A percentile compares a stretch with the other conserved stretches of the same genome.
These are phyloP conservation scores for Halcyon malimbica DNA, from an alignment of 2,113 vertebrate genomes.

Conservation along the genomic window DNA sequence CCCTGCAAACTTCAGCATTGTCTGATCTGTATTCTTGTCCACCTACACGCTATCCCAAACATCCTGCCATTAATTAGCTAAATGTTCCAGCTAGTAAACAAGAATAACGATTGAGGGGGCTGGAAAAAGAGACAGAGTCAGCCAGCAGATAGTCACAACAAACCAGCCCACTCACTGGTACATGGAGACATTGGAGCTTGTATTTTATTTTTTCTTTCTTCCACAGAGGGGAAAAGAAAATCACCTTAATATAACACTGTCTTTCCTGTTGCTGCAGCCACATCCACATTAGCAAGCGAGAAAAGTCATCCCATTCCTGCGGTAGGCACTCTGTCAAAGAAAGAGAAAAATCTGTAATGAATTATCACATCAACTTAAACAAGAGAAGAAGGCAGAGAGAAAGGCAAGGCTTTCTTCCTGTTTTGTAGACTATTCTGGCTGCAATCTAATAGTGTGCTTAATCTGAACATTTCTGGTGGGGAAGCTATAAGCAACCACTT, in stretches of 20 bases:
- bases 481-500: constrained; percentile 57
- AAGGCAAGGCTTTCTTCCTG: constrained; percentile 70
- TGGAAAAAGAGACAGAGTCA: constrained; percentile 70
- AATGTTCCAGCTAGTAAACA: constrained; percentile 77
- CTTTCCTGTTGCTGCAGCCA: constrained; percentile 56
- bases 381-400: constrained; percentile 62
- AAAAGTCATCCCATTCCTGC: constrained; percentile 89
- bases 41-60: constrained; percentile 80
- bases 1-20: constrained; percentile 64
- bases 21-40: constrained; percentile 76
- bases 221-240: constrained; percentile 36
- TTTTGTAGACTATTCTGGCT: constrained; percentile 67
- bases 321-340: constrained; percentile 84
- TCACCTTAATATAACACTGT: constrained; percentile 68
- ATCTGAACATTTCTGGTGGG: constrained; percentile 73
- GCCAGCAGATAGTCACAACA: constrained; percentile 74
- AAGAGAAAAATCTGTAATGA: constrained; percentile 78
- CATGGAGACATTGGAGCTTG: constrained; percentile 15
- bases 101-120: constrained; percentile 70
- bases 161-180: constrained; percentile 66
- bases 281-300: constrained; percentile 86
- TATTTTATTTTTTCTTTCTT: constrained; percentile 47
- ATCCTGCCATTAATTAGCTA: constrained; percentile 85
- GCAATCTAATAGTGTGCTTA: constrained; percentile 52
- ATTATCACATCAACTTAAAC: constrained; percentile 74